These are phyloP conservation scores for Eupleurogrammus muticus DNA, from an alignment of 2,797 vertebrate genomes.

Conservation along the genomic window DNA sequence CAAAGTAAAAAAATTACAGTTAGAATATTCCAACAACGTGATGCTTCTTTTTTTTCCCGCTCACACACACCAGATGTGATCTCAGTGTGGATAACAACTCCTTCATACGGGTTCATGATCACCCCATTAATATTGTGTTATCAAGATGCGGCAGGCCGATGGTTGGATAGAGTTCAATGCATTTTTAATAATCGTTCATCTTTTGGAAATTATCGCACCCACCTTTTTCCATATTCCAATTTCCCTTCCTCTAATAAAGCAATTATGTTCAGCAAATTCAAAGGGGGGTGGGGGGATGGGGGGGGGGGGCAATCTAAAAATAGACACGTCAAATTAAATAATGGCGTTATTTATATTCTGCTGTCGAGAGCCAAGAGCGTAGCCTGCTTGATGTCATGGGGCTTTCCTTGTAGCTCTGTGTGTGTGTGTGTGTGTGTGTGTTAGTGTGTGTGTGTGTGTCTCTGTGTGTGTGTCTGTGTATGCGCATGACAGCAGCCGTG, in stretches of 20 bases:
- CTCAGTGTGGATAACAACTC: conserved; percentile 23
- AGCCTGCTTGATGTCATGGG: conserved; percentile 30
- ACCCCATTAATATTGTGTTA: conserved; percentile 54
- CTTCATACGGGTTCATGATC: conserved; percentile 39
- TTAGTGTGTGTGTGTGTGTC: conserved; percentile 17
- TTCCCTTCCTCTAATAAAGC: conserved; percentile 1
- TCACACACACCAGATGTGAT: conserved; percentile 13
- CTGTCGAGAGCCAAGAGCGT: conserved; percentile 23
- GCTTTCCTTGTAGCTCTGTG: conserved; percentile 38
- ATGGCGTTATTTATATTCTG: conserved; percentile 41
- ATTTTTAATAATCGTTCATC: conserved; percentile 52
- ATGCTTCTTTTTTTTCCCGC: conserved; percentile 28
- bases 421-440: conserved; percentile 13
- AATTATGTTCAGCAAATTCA: conserved; percentile 17
- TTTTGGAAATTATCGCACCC: conserved; percentile 20
- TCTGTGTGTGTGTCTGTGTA: conserved; percentile 15
- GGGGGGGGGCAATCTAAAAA: conserved; percentile 25
- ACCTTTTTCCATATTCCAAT: conserved; percentile 35
- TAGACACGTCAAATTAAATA: conserved; percentile 34
- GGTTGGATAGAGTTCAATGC: conserved; percentile 33
- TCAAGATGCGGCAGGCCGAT: conserved; percentile 47
- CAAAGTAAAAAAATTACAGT: conserved; percentile 71
- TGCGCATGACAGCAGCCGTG: conserved; percentile 49
- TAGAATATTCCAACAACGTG: conserved; percentile 59
- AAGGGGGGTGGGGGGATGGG: not conserved